Evolutionary conservation across 2,888 invertebrate genomes (phyloP), one percentile per base, ranked within the genome.

Genomic region (Paralinhomoeus sp.): DNA sequence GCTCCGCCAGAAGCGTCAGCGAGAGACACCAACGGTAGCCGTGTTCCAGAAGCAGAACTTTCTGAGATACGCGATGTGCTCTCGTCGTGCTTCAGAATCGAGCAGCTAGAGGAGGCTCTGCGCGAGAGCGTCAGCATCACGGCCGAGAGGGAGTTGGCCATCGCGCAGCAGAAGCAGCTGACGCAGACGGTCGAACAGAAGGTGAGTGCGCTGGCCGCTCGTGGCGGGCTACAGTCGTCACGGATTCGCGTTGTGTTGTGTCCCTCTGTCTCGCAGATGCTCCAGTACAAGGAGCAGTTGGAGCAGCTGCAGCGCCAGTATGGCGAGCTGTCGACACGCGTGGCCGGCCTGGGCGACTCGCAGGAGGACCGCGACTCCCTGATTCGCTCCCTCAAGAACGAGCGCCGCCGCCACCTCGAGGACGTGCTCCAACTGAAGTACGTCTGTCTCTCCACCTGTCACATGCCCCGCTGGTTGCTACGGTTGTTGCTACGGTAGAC

Each of bases 351-450:
- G 17, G 39, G 13, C 24, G 24, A 24, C 21, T 12, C 24, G 7
- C 20, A 3, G 57, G 71, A 73, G 49, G 72, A 70, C 44, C 66
- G 76, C 41, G 78, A 80, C 57, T 65, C 64, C 24, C 69, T 73
- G 50, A 66, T 80, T 40, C 65, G 70, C 34, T 66, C 68, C 48
- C 68, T 77, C 48, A 65, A 72, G 47, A 66, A 68, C 17, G 77
- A 75, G 62, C 69, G 76, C 51, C 72, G 73, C 50, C 69, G 69
- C 43, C 75, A 80, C 58, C 65, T 82, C 51, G 74, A 75, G 57
- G 78, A 80, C 61, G 69, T 80, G 45, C 74, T 76, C 51, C 75
- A 75, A 60, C 75, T 79, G 71, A 78, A 81, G 82, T 83, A 65
- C 70, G 75, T 62, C 27, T n/a, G 27, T 9, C 27, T 27, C 7